Evolutionary conservation across 2,113 vertebrate genomes (phyloP).

Genomic region (Triplophysa rosa): DNA sequence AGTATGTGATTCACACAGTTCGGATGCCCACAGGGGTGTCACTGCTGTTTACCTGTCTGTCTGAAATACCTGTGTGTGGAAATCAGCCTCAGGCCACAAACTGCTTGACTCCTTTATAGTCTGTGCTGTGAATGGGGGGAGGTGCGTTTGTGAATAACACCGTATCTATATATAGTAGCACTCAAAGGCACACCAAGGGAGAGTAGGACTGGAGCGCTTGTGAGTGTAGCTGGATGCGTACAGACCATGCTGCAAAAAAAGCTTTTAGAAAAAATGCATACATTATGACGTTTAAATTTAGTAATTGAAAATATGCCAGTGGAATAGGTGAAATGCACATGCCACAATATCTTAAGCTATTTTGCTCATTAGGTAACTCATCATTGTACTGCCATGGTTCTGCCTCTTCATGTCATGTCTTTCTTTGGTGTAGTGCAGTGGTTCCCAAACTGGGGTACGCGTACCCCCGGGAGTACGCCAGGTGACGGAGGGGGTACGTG

Average conservation of each 20-base stretch:
- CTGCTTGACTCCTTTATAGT: slow-evolving; percentile 56
- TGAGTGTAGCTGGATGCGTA: neutral
- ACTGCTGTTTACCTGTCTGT: slow-evolving; percentile 47
- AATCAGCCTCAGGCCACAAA: slow-evolving; percentile 60
- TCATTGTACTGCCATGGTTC: too few species aligned
- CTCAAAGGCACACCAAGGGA: slow-evolving; percentile 29
- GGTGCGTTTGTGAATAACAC: slow-evolving; percentile 31
- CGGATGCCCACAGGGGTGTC: slow-evolving; percentile 27
- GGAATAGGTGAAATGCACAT: too few species aligned
- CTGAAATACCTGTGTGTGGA: slow-evolving; percentile 49
- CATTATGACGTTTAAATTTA: too few species aligned
- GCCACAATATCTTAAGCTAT: too few species aligned
- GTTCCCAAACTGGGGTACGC: too few species aligned
- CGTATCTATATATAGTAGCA: slow-evolving; percentile 39
- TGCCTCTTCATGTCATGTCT: too few species aligned
- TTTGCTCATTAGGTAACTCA: too few species aligned
- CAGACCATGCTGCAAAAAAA: neutral
- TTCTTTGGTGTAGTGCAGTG: too few species aligned
- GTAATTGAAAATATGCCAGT: too few species aligned
- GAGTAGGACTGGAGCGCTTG: neutral
- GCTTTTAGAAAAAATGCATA: neutral
- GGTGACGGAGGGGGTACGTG: too few species aligned
- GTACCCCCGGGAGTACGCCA: too few species aligned
- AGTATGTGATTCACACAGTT: neutral
- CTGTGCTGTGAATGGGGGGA: slow-evolving; percentile 44